Percentiles rank a stretch among this genome's conserved stretches.
phyloP scores from a whole-genome alignment of 1,140 invertebrate species.

The Solen grandis region DNA sequence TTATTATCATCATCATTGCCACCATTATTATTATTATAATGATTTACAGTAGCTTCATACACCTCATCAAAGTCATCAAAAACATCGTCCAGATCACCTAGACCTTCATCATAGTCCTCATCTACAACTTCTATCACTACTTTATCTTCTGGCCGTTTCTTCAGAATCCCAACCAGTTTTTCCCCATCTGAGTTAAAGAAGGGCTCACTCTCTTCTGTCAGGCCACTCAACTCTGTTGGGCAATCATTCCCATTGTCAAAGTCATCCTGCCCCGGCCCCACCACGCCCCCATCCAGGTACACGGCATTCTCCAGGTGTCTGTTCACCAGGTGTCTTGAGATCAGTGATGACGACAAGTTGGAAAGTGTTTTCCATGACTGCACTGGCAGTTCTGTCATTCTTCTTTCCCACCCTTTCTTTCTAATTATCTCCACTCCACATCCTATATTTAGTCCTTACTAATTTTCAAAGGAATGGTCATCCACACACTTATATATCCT shows the following conservation, averaged over 20 bases:
- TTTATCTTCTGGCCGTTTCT: background rate
- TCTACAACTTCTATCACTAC: background rate
- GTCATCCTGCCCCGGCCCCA: no score
- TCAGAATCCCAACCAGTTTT: conserved; percentile 41
- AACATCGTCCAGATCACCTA: conserved; percentile 50
- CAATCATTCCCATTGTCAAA: background rate
- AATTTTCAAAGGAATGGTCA: no score
- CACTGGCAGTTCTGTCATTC: conserved; percentile 14
- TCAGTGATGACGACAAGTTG: conserved; percentile 9
- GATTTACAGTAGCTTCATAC: conserved; percentile 23
- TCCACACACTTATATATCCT: no score
- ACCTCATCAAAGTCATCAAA: conserved; percentile 57
- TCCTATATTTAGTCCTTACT: no score
- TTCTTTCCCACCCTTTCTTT: no score
- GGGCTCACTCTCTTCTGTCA: background rate
- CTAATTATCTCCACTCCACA: no score
- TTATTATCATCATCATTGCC: background rate
- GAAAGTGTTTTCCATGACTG: conserved; percentile 45
- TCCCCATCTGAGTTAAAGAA: no score
- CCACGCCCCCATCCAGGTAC: background rate
- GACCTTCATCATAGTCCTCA: conserved; percentile 48
- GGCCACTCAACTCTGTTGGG: background rate
- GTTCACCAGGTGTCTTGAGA: background rate
- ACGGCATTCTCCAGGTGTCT: background rate
- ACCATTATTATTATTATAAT: background rate